phyloP scores from a whole-genome alignment of 2,113 vertebrate genomes.

The Anarhynchus alexandrinus region DNA sequence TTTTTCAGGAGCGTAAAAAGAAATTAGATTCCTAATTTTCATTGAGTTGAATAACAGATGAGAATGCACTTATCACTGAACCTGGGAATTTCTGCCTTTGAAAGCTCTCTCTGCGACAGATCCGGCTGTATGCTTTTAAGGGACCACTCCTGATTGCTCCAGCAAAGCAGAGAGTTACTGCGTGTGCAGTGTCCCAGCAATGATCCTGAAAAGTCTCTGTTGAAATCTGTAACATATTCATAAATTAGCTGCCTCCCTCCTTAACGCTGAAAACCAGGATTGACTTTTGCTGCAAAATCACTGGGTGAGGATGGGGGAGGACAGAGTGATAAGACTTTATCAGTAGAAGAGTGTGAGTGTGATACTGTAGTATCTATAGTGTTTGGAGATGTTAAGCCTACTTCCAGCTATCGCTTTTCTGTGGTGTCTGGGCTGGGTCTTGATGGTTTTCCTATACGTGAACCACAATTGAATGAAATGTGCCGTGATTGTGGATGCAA shows the following conservation, averaged over 20 bases:
- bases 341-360: not conserved
- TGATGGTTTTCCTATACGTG: not conserved
- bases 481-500: not conserved
- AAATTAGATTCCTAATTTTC: not conserved
- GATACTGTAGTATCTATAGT: not conserved
- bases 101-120: not conserved
- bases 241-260: not conserved
- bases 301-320: not conserved
- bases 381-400: not conserved
- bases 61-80: not conserved
- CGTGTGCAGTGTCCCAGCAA: not conserved
- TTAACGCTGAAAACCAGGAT: not conserved
- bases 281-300: not conserved
- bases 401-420: not conserved
- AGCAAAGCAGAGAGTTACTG: not conserved
- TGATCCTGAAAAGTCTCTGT: not conserved
- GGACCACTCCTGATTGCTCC: not conserved
- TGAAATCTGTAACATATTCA: not conserved
- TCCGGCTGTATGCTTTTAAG: not conserved
- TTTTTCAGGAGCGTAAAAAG: not conserved
- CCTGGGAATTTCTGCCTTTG: not conserved
- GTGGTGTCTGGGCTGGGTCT: not conserved
- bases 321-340: not conserved
- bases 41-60: not conserved
- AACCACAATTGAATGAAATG: not conserved